Evolutionary conservation across 1,140 invertebrate genomes (phyloP), one percentile per base, ranked within the genome.

Genomic region (Temnothorax nylanderi): DNA sequence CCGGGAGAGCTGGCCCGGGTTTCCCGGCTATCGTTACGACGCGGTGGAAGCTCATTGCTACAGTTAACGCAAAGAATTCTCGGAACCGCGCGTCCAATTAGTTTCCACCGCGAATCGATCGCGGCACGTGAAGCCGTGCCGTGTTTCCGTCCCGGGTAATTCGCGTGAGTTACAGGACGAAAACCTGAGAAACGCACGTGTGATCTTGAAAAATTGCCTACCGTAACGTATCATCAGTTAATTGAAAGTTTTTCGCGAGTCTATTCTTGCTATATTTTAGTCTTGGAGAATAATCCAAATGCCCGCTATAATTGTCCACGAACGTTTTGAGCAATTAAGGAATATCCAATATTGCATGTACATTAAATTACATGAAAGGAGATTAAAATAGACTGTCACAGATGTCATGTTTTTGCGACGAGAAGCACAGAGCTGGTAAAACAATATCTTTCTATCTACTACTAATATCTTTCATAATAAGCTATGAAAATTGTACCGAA

Each of bases 71-170:
- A 49, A 88, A 67, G 71, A 76, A 88, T 88, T 88, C 86, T 69
- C 54, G 64, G 71, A 88, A 88, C 67, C 69, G 54, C 37, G 67
- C 21, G 51, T 56, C 56, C 87, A 76, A 88, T 88, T 88, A 88
- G 78, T 80, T 80, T 64, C 71, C 47, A 62, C 60, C n/a, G 26
- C 62, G 54, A 47, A 65, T 47, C 62, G 77, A 75, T 60, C 78
- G 64, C 54, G 56, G 18, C 88, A 87, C 74, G 80, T 86, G 54
- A 86, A 88, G 72, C n/a, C 37, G 37, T 86, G 85, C 72, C 76
- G 74, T 54, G 65, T 26, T 58, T 26, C 16, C 58, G 5, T 21
- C 13, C 5, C 10, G 18, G 41, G 4, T 16, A 16, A 54, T 77
- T 88, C 51, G 54, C 51, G 37, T 37, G 65, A 58, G 37, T 60